Evolutionary conservation across 2,113 vertebrate species (phyloP), one percentile per base, ranked within the genome.

Genomic region (Catharus bicknelli): DNA sequence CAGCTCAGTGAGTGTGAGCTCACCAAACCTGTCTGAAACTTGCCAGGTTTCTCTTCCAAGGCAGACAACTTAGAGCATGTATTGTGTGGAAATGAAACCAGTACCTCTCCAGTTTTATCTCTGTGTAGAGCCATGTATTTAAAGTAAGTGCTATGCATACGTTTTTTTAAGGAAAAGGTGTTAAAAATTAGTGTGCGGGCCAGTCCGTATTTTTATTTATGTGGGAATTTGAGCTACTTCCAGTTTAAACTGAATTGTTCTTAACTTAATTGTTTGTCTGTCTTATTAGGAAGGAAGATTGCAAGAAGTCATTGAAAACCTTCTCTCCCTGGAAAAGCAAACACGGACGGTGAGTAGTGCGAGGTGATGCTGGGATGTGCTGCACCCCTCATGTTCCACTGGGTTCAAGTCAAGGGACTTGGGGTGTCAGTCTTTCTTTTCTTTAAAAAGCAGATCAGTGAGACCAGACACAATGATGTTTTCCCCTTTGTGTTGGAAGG

Each of bases 301-400:
- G 73, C 99, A 99, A 90, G 99, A 99, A 97, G 99, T 99, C 30
- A 97, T 99, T 78, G 99, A 99, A 94, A 99, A 98, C 64, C 98
- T 99, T 94, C 97, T 99, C 27, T 99, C 99, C 74, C 93, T 99
- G 97, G 99, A 99, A 95, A 99, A 99, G 90, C 99, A 99, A 96
- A 99, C 99, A 5, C 98, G 99, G 85, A 99, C 99, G 58, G 99
- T 99, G 95, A 98, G 99, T 97, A 63, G 16, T 4, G 27, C 0
- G 0, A 20, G 25, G 17, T n/a, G 16, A 0, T n/a, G 40, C 34
- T 45, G 68, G 23, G 19, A 14, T 86, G 23, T n/a, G 32, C 61
- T 32, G 0, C 48, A n/a, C 32, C 1, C 12, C 5, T 13, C 40
- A 4, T 3, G 2, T 53, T 45, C 57, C 32, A 2, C 18, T 66